phyloP scores from a whole-genome alignment of 2,888 invertebrate species.

The Spodoptera picta region DNA sequence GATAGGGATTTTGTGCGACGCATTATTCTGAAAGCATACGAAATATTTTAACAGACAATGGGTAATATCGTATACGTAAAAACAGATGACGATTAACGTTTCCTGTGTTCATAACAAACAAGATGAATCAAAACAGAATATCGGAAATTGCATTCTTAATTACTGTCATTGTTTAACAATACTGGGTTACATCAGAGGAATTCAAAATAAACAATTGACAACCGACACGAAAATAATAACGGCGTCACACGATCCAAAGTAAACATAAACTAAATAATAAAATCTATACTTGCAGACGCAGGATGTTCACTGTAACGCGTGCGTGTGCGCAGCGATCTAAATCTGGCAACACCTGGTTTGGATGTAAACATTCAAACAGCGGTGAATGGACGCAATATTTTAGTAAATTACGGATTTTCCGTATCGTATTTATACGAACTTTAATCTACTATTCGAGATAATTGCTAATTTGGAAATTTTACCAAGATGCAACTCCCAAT shows the following conservation, averaged over 20 bases:
- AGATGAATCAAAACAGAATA: no score
- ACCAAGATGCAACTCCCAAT: no score
- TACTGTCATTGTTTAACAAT: neutral
- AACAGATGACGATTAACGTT: no score
- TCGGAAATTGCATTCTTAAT: no score
- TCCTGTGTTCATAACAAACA: no score
- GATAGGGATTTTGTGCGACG: no score
- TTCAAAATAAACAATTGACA: conserved; percentile 17
- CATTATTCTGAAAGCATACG: no score
- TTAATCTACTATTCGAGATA: no score
- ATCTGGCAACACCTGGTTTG: conserved; percentile 50
- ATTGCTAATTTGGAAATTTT: no score
- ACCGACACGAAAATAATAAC: conserved; percentile 24
- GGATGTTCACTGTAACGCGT: conserved; percentile 61
- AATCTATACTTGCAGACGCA: conserved; percentile 48
- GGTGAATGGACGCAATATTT: conserved; percentile 42
- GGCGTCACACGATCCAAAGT: conserved; percentile 25
- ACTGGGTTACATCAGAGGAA: conserved; percentile 2
- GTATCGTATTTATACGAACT: no score
- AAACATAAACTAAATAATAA: conserved; percentile 49
- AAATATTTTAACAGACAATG: no score
- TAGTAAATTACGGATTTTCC: conserved; percentile 25
- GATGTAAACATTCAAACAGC: conserved; percentile 35
- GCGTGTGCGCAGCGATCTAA: conserved; percentile 48
- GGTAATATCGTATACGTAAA: no score